Percentiles rank a stretch among this genome's conserved stretches.
These are phyloP conservation scores for Pseudococcus viburni DNA, from an alignment of 2,888 invertebrate genomes.

Conservation along the genomic window DNA sequence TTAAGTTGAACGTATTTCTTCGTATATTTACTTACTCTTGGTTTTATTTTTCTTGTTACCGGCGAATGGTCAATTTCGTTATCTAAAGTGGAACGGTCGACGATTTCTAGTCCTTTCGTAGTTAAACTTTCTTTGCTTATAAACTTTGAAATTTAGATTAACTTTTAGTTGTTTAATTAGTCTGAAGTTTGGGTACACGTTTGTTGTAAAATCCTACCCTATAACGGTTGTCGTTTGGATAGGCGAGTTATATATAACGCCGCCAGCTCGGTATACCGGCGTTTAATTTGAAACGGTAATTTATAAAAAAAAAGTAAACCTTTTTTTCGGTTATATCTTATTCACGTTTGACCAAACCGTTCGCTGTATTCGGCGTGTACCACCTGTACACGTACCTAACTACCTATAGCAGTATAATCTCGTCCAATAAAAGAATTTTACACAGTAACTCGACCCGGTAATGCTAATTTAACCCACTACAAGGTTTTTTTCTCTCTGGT, in stretches of 20 bases:
- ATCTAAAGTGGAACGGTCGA: conserved; percentile 43
- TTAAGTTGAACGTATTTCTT: conserved; percentile 22
- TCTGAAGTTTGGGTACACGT: conserved; percentile 17
- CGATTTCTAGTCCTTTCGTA: conserved; percentile 33
- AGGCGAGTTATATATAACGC: neutral
- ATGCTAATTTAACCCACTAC: conserved; percentile 32
- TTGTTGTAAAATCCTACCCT: conserved; percentile 38
- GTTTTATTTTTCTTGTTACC: conserved; percentile 34
- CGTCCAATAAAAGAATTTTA: conserved; percentile 14
- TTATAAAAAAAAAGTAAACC: neutral
- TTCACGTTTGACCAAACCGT: conserved; percentile 34
- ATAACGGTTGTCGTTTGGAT: conserved; percentile 32
- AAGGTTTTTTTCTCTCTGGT: neutral
- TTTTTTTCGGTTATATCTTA: conserved; percentile 21
- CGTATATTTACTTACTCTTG: neutral
- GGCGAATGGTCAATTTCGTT: conserved; percentile 46
- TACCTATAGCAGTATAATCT: neutral
- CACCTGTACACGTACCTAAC: neutral
- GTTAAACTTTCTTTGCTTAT: conserved; percentile 45
- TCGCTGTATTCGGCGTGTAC: neutral
- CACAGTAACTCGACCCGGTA: conserved; percentile 35
- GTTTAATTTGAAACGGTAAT: conserved; percentile 42
- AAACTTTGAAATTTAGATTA: conserved; percentile 48
- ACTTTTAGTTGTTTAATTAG: conserved; percentile 48
- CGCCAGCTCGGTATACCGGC: neutral